These are phyloP conservation scores for Cynopterus sphinx DNA, from an alignment of 2,797 vertebrate genomes.

Conservation along the genomic window DNA sequence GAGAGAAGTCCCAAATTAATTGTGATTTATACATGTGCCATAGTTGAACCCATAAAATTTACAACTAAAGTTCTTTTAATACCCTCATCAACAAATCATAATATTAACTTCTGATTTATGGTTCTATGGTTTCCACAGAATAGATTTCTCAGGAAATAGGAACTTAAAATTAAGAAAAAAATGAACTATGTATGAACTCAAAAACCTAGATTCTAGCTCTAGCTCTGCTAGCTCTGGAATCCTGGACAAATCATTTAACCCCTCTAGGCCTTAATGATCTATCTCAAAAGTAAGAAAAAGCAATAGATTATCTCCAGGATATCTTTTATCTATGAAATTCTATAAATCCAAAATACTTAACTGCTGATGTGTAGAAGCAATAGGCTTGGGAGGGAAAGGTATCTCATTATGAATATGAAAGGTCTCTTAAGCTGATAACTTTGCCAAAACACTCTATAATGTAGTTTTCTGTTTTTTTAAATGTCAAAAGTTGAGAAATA, in stretches of 20 bases:
- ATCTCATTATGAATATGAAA: background rate
- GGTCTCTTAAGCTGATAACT: background rate
- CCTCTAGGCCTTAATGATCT: background rate
- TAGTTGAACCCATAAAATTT: conserved; percentile 25
- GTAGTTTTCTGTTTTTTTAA: background rate
- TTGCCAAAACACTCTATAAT: background rate
- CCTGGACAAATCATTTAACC: background rate
- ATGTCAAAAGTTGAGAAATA: background rate
- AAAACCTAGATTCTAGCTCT: background rate
- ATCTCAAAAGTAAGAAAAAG: background rate
- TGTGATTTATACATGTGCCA: background rate
- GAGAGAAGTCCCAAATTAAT: background rate
- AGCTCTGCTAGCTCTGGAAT: background rate
- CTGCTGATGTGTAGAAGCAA: conserved; percentile 16
- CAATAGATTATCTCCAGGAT: background rate
- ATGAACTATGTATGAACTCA: background rate
- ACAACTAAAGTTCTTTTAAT: conserved; percentile 26
- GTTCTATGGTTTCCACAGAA: conserved; percentile 22
- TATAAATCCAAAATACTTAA: background rate
- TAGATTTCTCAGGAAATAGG: background rate
- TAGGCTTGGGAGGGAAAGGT: background rate
- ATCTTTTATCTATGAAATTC: conserved; percentile 26
- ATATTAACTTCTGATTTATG: background rate
- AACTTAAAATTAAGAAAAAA: conserved; percentile 34
- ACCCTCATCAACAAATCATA: background rate